A percentile compares a stretch with the other conserved stretches of the same genome.
phyloP scores from a whole-genome alignment of 2,888 invertebrate genomes.

The Hecatera dysodea region DNA sequence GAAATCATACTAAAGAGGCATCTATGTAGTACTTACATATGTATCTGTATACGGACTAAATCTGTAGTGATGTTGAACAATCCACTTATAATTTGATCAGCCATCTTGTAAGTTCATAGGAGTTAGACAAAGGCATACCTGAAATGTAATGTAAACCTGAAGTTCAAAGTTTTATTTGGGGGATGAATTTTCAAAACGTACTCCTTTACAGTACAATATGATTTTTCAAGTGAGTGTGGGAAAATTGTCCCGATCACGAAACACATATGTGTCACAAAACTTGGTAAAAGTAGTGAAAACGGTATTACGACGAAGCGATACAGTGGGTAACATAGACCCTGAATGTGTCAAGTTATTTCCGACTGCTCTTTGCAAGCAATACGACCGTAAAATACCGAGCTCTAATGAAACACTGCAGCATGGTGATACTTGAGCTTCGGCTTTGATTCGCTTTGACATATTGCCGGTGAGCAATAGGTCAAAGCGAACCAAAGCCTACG shows the following conservation, averaged over 20 bases:
- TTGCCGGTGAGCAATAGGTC: neutral
- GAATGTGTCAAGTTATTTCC: neutral
- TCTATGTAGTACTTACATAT: slow-evolving; percentile 7
- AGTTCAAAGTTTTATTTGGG: neutral
- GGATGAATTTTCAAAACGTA: neutral
- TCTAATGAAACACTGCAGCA: slow-evolving; percentile 2
- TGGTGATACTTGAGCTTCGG: no score
- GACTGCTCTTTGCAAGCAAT: neutral
- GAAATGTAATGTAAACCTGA: neutral
- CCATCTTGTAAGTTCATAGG: neutral
- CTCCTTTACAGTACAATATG: neutral
- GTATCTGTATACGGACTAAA: slow-evolving; percentile 2
- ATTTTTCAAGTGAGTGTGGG: no score
- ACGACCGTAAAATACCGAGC: neutral
- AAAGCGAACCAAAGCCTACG: slow-evolving; percentile 23
- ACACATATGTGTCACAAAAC: neutral
- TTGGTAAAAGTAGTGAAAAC: neutral
- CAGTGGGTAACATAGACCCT: neutral
- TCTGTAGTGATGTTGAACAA: neutral
- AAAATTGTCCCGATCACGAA: neutral
- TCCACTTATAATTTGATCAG: slow-evolving; percentile 17
- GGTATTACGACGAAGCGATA: neutral
- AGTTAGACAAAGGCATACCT: neutral
- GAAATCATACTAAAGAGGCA: slow-evolving; percentile 16
- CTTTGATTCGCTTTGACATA: no score